phyloP scores from a whole-genome alignment of 2,113 vertebrate species.

The Pontoporia blainvillei region DNA sequence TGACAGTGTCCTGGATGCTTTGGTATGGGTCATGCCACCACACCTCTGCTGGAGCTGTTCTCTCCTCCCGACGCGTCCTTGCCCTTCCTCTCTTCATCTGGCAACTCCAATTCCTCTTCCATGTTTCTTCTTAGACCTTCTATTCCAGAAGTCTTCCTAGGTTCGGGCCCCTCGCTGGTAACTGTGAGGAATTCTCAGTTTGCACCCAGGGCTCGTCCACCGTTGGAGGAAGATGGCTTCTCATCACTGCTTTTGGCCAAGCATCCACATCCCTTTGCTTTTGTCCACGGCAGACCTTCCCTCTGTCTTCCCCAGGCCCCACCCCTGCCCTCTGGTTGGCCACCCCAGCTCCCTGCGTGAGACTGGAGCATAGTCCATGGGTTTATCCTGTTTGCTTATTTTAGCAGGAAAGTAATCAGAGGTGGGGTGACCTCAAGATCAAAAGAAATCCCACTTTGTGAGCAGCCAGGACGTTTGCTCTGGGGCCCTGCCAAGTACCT shows the following conservation, averaged over 20 bases:
- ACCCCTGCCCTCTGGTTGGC: accelerated
- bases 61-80: accelerated
- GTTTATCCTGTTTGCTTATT: not conserved
- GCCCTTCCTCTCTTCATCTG: not conserved
- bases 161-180: not conserved
- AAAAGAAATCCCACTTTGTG: not conserved
- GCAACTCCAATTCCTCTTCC: not conserved
- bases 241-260: accelerated
- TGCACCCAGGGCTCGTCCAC: accelerated
- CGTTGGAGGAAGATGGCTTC: accelerated
- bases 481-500: not conserved
- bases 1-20: accelerated
- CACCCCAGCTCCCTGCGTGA: accelerated
- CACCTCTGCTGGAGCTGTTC: too few species aligned
- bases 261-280: accelerated
- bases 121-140: not conserved
- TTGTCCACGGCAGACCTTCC: accelerated
- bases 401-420: not conserved
- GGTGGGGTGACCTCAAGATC: not conserved
- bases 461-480: not conserved
- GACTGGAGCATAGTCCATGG: accelerated
- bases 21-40: accelerated
- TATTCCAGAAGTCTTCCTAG: not conserved
- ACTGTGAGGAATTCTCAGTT: too few species aligned
- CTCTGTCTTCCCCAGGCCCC: not conserved